Conservation (phyloP, 1,140 invertebrate genomes). For the Anastatus disparis region DNA sequence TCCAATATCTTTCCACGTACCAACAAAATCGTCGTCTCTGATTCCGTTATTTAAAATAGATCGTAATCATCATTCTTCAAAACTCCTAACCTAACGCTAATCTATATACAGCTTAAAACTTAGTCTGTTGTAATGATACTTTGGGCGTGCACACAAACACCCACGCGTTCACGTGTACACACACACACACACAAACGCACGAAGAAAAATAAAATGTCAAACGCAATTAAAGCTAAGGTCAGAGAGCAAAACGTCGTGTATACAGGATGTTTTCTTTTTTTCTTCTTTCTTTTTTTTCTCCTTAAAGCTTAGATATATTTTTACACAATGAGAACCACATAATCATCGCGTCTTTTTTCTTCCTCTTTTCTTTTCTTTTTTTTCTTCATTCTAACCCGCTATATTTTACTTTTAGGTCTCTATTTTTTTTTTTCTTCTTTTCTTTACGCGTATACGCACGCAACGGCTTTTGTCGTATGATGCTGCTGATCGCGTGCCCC, state of each 20-base stretch:
- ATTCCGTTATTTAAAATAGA: too few relatives aligned
- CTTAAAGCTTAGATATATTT: not conserved
- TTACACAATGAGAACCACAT: slow-evolving; percentile 56
- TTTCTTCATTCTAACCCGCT: slow-evolving; percentile 27
- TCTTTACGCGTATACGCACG: not conserved
- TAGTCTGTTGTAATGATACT: too few relatives aligned
- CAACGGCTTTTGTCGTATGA: not conserved
- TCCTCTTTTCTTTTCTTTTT: slow-evolving; percentile 14
- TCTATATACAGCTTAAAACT: too few relatives aligned
- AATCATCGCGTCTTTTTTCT: slow-evolving; percentile 6
- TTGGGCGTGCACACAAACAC: slow-evolving; percentile 49
- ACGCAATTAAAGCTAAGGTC: slow-evolving; percentile 59
- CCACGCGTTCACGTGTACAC: slow-evolving; percentile 48
- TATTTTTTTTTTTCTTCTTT: too few relatives aligned
- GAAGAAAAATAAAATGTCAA: slow-evolving; percentile 65
- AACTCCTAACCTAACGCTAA: too few relatives aligned
- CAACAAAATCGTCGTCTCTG: too few relatives aligned
- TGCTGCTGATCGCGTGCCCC: too few relatives aligned
- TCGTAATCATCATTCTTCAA: too few relatives aligned
- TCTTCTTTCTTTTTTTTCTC: slow-evolving; percentile 8
- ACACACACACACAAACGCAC: slow-evolving; percentile 42
- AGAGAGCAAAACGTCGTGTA: not conserved
- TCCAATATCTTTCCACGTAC: too few relatives aligned
- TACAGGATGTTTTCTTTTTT: slow-evolving; percentile 35
- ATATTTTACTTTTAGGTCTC: too few relatives aligned